Evolutionary conservation across 1,140 invertebrate genomes (phyloP).

Genomic region (Leptopilina boulardi): DNA sequence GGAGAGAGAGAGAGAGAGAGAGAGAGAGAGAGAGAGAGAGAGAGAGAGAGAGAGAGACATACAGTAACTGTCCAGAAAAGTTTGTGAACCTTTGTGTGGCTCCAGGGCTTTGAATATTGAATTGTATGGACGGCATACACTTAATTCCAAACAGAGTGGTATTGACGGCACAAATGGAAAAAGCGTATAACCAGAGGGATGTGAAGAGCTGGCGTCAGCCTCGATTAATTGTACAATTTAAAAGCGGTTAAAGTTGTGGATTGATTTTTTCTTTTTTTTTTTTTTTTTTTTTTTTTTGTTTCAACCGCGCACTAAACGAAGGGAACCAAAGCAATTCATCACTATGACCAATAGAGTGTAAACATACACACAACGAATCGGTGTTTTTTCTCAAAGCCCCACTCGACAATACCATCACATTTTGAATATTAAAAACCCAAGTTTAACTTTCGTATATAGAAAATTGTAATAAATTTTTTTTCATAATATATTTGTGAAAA

Average conservation of each 20-base stretch:
- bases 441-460: neutral
- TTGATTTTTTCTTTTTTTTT: neutral
- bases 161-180: slow-evolving; percentile 19
- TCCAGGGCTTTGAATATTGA: neutral
- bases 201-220: slow-evolving; percentile 14
- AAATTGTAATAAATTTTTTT: no score
- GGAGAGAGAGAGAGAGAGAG: no score
- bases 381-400: neutral
- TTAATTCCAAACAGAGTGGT: neutral
- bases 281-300: neutral
- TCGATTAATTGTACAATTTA: slow-evolving; percentile 18
- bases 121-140: slow-evolving; percentile 1
- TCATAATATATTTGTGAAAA: no score
- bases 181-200: neutral
- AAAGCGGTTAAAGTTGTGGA: slow-evolving; percentile 23
- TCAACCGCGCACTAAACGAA: slow-evolving; percentile 5
- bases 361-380: neutral
- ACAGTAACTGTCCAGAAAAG: neutral
- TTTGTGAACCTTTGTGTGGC: neutral
- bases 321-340: slow-evolving; percentile 5
- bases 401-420: neutral
- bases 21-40: no score
- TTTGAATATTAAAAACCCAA: neutral
- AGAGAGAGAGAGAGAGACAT: no score
- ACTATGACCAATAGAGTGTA: slow-evolving; percentile 13